phyloP scores from a whole-genome alignment of 2,888 invertebrate genomes.

The Drosophila meridionalis region DNA sequence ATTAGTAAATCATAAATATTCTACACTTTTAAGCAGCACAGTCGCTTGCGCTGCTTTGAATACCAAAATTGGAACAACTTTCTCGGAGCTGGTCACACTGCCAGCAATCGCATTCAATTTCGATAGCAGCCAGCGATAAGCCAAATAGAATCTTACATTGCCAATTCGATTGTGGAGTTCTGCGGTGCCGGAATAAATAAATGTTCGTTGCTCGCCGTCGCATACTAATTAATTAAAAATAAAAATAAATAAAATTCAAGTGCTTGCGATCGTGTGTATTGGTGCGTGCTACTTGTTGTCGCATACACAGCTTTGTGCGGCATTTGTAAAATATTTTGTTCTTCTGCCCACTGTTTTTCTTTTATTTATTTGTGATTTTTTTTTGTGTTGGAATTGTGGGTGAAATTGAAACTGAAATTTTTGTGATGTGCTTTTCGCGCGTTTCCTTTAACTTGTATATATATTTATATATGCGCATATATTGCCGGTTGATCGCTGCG shows the following conservation, averaged over 20 bases:
- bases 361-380: slow-evolving; percentile 12
- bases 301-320: neutral
- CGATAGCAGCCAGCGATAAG: slow-evolving; percentile 36
- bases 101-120: slow-evolving; percentile 2
- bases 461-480: neutral
- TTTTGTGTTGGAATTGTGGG: slow-evolving; percentile 21
- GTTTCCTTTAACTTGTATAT: slow-evolving; percentile 25
- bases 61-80: neutral
- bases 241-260: slow-evolving; percentile 27
- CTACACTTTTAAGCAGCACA: neutral
- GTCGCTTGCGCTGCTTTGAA: neutral
- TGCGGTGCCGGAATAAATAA: slow-evolving; percentile 57
- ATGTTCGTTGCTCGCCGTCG: slow-evolving; percentile 29
- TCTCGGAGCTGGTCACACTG: slow-evolving; percentile 34
- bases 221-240: slow-evolving; percentile 28
- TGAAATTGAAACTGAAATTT: slow-evolving; percentile 18
- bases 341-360: slow-evolving; percentile 18
- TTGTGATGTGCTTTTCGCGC: slow-evolving; percentile 36
- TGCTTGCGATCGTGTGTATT: slow-evolving; percentile 18
- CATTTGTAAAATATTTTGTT: slow-evolving; percentile 14
- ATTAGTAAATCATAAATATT: too few relatives aligned
- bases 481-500: slow-evolving; percentile 2
- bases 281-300: slow-evolving; percentile 23
- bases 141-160: slow-evolving; percentile 35
- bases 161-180: slow-evolving; percentile 57